Evolutionary conservation across 2,113 vertebrate genomes (phyloP).

Genomic region (Irena cyanogastra): DNA sequence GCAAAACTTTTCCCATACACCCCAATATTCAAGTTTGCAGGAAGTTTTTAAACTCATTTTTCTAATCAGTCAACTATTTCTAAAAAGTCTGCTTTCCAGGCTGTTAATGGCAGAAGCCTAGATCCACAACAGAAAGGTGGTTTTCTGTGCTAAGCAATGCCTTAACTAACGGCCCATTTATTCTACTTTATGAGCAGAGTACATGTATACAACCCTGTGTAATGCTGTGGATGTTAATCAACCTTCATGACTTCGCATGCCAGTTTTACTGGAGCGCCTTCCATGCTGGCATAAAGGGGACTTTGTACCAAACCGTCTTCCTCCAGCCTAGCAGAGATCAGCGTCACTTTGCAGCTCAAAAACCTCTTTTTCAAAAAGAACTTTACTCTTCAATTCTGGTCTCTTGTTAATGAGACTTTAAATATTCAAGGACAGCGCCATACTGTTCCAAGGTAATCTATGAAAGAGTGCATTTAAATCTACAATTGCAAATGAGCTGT

Average conservation of each 20-base stretch:
- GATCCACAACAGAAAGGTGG: not conserved
- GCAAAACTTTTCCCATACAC: not conserved
- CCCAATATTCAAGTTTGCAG: not conserved
- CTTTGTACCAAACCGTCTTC: not conserved
- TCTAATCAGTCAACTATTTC: not conserved
- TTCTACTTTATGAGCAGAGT: not conserved
- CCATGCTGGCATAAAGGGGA: not conserved
- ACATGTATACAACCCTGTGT: not conserved
- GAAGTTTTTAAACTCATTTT: not conserved
- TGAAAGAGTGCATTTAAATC: constrained; percentile 12
- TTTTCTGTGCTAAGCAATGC: not conserved
- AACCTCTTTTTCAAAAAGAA: not conserved
- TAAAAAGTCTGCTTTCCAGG: not conserved
- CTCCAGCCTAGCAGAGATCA: not conserved
- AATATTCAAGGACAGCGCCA: not conserved
- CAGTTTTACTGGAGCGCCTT: not conserved
- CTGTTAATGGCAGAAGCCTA: not conserved
- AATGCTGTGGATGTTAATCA: not conserved
- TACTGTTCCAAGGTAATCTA: not conserved
- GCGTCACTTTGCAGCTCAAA: not conserved
- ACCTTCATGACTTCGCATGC: not conserved
- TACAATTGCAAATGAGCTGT: constrained; percentile 18
- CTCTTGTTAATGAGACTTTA: not conserved
- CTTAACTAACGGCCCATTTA: not conserved
- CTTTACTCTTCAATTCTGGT: not conserved